phyloP scores from a whole-genome alignment of 2,888 invertebrate genomes.

The Mayetiola destructor region DNA sequence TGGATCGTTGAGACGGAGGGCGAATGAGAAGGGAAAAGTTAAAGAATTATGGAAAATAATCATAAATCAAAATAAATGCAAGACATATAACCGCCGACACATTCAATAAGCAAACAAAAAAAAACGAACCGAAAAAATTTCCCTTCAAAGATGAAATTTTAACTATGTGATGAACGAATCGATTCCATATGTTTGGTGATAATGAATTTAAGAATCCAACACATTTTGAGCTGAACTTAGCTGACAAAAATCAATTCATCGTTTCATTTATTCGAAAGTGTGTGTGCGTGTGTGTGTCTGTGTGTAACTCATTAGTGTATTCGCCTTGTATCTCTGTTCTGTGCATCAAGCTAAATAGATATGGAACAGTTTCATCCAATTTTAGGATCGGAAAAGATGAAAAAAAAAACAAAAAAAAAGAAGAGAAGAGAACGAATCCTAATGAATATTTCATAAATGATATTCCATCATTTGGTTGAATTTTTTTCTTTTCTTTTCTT shows the following conservation, averaged over 20 bases:
- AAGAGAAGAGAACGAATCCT: not conserved
- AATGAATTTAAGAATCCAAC: slow-evolving; percentile 4
- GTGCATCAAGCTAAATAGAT: no score
- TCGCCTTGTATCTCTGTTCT: no score
- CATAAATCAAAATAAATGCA: not conserved
- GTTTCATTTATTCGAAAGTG: not conserved
- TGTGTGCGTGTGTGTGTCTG: not conserved
- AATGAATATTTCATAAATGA: no score
- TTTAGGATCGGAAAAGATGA: not conserved
- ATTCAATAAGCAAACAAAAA: no score
- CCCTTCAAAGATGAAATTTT: not conserved
- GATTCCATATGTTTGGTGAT: slow-evolving; percentile 6
- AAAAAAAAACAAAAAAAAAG: not conserved
- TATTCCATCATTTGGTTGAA: no score
- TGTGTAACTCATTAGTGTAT: not conserved
- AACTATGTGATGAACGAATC: no score
- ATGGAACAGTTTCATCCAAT: no score
- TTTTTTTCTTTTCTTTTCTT: no score
- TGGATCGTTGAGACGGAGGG: no score
- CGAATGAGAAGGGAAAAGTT: not conserved
- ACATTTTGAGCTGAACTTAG: not conserved
- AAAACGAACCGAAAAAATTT: not conserved
- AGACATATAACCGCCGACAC: no score
- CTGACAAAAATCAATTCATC: no score
- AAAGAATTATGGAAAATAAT: slow-evolving; percentile 6